phyloP scores from a whole-genome alignment of 1,140 invertebrate genomes.

The Temnothorax longispinosus region DNA sequence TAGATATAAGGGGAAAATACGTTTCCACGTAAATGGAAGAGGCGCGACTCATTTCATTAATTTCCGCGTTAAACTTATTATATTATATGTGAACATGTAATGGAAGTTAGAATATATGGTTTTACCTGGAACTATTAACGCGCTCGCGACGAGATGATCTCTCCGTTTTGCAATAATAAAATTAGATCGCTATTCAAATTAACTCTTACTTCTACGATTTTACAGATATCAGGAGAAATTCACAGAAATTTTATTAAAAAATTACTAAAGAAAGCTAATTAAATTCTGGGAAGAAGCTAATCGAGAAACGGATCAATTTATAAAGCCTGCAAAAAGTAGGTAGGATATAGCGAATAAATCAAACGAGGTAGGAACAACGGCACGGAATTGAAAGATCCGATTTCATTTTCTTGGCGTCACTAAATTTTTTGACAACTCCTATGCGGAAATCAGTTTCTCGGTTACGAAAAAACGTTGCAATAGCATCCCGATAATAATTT shows the following conservation, averaged over 20 bases:
- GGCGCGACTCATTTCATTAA: constrained; percentile 12
- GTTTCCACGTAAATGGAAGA: background rate
- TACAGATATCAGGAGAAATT: too few species aligned
- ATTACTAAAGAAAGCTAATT: too few species aligned
- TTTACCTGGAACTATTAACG: background rate
- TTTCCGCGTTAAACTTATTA: constrained; percentile 14
- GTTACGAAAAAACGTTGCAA: background rate
- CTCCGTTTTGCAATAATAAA: background rate
- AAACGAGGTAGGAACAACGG: too few species aligned
- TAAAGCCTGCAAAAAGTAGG: background rate
- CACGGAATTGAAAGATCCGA: background rate
- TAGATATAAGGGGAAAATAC: constrained; percentile 4
- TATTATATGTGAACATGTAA: background rate
- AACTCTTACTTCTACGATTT: background rate
- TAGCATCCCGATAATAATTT: background rate
- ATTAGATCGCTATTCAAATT: background rate
- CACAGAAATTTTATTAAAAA: too few species aligned
- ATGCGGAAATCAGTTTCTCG: background rate
- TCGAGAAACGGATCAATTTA: too few species aligned
- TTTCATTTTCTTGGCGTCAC: background rate
- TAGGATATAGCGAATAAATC: background rate
- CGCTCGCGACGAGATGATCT: background rate
- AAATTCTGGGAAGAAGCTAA: too few species aligned
- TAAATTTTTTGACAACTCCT: background rate
- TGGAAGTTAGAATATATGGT: background rate